Percentiles rank a stretch among this genome's conserved stretches.
These are phyloP conservation scores for Malthinus seriepunctatus DNA, from an alignment of 2,888 invertebrate species.

Conservation along the genomic window DNA sequence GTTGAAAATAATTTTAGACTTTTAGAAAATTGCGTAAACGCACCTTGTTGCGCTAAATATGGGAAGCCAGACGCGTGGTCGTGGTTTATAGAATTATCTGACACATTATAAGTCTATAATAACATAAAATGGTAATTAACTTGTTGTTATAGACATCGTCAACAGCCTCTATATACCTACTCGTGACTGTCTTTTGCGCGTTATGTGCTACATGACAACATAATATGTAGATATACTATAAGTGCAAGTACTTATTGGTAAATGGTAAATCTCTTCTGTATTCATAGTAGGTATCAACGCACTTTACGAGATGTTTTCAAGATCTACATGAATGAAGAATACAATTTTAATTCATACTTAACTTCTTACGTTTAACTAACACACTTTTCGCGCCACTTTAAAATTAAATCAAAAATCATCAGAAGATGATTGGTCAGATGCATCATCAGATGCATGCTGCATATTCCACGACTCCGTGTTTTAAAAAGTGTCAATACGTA, in stretches of 20 bases:
- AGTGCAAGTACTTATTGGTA: conserved; percentile 10
- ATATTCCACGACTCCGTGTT: no score
- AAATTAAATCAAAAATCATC: no score
- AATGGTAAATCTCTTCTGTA: conserved; percentile 20
- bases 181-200: conserved; percentile 9
- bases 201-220: conserved; percentile 16
- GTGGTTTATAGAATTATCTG: conserved; percentile 35
- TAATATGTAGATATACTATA: conserved; percentile 12
- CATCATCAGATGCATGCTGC: no score
- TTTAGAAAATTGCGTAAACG: conserved; percentile 11
- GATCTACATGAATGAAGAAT: conserved; percentile 13
- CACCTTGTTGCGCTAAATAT: conserved; percentile 24
- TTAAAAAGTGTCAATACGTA: no score
- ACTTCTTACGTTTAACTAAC: not conserved
- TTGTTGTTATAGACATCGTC: conserved; percentile 33
- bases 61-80: conserved; percentile 30
- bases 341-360: conserved; percentile 8
- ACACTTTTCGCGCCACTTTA: not conserved
- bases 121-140: conserved; percentile 39
- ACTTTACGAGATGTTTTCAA: conserved; percentile 7
- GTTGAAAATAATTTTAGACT: conserved; percentile 17
- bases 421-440: no score
- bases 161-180: conserved; percentile 13
- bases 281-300: conserved; percentile 17
- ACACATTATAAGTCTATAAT: conserved; percentile 37